phyloP scores from a whole-genome alignment of 2,113 vertebrate species.

The Aegotheles bennettii region DNA sequence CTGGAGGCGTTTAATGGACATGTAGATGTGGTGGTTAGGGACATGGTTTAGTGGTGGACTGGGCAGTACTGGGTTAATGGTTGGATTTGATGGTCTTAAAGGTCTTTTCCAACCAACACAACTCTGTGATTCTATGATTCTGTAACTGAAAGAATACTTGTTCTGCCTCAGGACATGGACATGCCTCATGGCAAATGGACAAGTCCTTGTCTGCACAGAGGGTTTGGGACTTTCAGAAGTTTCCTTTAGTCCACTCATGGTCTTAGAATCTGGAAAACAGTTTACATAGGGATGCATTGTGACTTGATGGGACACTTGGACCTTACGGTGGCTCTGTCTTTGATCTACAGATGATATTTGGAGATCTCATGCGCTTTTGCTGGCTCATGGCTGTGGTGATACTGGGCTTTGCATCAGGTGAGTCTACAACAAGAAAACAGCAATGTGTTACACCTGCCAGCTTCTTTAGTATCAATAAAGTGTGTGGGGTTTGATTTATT shows the following conservation, averaged over 20 bases:
- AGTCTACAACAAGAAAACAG: not conserved
- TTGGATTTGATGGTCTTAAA: too few species aligned
- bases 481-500: not conserved
- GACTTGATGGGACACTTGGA: not conserved
- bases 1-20: too few species aligned
- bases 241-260: not conserved
- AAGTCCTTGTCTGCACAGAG: not conserved
- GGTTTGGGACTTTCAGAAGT: not conserved
- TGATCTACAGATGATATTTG: constrained; percentile 89
- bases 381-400: constrained; percentile 92
- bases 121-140: too few species aligned
- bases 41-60: too few species aligned
- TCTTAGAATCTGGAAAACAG: not conserved
- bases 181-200: not conserved
- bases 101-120: too few species aligned
- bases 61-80: too few species aligned
- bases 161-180: not conserved
- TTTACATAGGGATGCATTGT: not conserved
- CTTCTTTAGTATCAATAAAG: not conserved
- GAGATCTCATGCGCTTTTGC: constrained; percentile 91
- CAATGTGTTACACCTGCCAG: not conserved
- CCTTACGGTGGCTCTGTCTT: not conserved
- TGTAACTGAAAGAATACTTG: not conserved
- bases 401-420: constrained; percentile 90
- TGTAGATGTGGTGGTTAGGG: too few species aligned